Conservation (phyloP, 2,113 vertebrate species). For the Nipponia nippon region DNA sequence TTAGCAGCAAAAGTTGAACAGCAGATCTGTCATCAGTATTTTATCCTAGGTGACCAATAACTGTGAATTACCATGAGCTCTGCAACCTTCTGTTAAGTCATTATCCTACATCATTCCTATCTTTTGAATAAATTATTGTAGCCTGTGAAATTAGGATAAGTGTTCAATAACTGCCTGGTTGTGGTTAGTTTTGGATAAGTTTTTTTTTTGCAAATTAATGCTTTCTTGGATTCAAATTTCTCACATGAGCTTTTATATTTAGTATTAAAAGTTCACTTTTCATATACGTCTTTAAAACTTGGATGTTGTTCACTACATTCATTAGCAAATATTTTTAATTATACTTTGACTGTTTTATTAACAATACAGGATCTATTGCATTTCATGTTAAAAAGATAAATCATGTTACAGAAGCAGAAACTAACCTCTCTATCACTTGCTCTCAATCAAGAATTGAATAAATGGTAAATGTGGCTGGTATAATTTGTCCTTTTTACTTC, state of each 20-base stretch:
- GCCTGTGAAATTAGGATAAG: neutral
- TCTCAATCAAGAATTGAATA: neutral
- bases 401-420: neutral
- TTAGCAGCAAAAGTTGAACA: neutral
- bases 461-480: neutral
- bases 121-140: neutral
- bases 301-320: neutral
- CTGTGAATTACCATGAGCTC: neutral
- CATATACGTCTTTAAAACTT: neutral
- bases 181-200: neutral
- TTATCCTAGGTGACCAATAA: neutral
- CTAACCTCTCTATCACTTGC: neutral
- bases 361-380: neutral
- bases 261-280: neutral
- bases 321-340: neutral
- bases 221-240: neutral
- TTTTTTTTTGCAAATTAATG: neutral
- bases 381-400: neutral
- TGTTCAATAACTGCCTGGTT: neutral
- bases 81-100: neutral
- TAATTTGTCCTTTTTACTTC: neutral
- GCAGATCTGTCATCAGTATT: neutral
- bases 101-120: neutral
- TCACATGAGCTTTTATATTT: neutral
- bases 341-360: neutral